Base-by-base conservation (phyloP, 30 jellyfish, hydroid and myxozoan genomes). In the Chrysaora quinquecirrha region DNA sequence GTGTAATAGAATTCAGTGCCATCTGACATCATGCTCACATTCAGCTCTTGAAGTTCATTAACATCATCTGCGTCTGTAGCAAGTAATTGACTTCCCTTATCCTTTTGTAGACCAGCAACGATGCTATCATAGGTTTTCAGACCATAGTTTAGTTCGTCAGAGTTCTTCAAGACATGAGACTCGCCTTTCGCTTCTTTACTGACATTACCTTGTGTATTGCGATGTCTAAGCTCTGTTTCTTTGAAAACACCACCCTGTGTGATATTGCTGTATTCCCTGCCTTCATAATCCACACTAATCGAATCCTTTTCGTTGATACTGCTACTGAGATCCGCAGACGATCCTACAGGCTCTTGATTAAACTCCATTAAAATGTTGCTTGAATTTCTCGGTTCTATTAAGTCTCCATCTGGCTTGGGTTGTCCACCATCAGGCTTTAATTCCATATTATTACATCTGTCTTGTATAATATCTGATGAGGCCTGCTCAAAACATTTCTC, bases 1-100 rank as follows among this genome's bases (percentile, higher is more conserved):
- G 92, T 82, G 85, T 82, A 82, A 73, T 66, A 82, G 73, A 82
- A 82, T 48, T 82, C 92, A 30, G 92, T 82, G 47, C 85, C 81
- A 38, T 82, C 92, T 0, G 92, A 82, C 27, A 76, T 52, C 61
- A 82, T 56, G 73, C 92, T 82, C 11, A 70, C 62, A 24, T 82
- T 47, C 58, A 82, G 47, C 43, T 82, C 92, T 28, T 18, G 35
- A 20, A 43, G 48, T 58, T 38, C 92, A 7, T 25, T 56, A 9
- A 32, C 67, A 12, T 3, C 48, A 35, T 62, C 54, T 3, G 14
- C 14, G 54, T 38, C 54, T 38, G 6, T 6, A 38, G 6, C 54
- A 6, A 3, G 54, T 14, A 38, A 14, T 38, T 38, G 54, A 38
- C 14, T 38, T 3, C 11, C 14, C 14, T 38, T 38, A 6, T 38